These are phyloP conservation scores for Sympetrum striolatum DNA, from an alignment of 2,888 invertebrate genomes.

Conservation along the genomic window DNA sequence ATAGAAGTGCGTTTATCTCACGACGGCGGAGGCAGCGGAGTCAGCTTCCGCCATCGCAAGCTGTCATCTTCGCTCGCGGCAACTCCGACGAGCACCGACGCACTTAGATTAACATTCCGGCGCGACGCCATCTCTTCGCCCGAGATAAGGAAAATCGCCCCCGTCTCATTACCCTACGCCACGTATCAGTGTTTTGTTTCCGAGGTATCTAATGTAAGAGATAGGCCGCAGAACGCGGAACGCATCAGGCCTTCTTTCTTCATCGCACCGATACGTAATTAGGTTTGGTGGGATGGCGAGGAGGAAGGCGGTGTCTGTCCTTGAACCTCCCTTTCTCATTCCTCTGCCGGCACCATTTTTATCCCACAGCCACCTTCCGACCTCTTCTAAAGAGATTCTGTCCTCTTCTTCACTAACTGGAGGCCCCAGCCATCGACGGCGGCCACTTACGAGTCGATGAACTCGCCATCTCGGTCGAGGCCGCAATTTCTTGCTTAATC, in stretches of 20 bases:
- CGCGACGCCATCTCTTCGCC: neutral
- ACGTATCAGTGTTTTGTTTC: neutral
- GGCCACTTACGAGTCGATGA: neutral
- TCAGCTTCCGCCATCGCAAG: neutral
- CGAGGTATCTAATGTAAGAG: neutral
- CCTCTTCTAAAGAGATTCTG: neutral
- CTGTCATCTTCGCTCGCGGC: neutral
- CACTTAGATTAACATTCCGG: neutral
- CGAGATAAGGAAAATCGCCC: neutral
- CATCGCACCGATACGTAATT: slow-evolving; percentile 12
- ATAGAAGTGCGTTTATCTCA: neutral
- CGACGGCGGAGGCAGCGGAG: neutral
- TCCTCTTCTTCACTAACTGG: neutral
- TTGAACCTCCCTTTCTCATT: neutral
- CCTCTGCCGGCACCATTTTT: neutral
- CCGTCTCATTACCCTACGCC: neutral
- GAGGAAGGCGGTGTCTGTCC: slow-evolving; percentile 6
- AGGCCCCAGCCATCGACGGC: neutral
- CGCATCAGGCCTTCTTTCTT: neutral
- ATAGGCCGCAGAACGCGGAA: neutral
- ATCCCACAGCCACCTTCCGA: neutral
- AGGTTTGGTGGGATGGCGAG: neutral
- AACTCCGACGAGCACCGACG: neutral
- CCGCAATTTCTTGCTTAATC: neutral
- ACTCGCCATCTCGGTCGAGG: neutral